These are phyloP conservation scores for Nerophis ophidion DNA, from an alignment of 2,113 vertebrate genomes.

Conservation along the genomic window DNA sequence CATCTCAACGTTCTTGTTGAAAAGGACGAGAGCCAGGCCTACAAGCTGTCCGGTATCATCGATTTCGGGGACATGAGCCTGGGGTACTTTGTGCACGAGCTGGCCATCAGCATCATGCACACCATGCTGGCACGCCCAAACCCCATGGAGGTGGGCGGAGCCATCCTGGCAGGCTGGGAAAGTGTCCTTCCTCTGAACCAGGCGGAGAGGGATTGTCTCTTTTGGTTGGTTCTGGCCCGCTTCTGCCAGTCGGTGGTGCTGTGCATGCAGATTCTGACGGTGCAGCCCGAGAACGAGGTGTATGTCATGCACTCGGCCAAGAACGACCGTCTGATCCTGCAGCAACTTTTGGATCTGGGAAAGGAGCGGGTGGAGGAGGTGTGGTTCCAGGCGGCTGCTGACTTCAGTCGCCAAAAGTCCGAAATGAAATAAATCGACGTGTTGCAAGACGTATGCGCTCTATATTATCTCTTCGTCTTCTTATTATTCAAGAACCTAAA, in stretches of 20 bases:
- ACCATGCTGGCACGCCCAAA: constrained; percentile 83
- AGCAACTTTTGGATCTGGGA: constrained; percentile 70
- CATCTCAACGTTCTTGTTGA: constrained; percentile 84
- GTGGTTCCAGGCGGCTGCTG: constrained; percentile 73
- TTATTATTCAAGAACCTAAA: too few species aligned
- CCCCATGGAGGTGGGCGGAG: constrained; percentile 75
- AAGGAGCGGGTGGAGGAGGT: constrained; percentile 70
- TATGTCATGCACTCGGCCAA: constrained; percentile 79
- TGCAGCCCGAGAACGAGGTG: constrained; percentile 80
- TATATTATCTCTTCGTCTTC: too few species aligned
- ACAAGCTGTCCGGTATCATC: constrained; percentile 82
- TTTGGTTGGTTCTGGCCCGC: constrained; percentile 77
- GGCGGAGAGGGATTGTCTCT: constrained; percentile 75
- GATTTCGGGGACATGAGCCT: constrained; percentile 88
- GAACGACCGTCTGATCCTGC: constrained; percentile 67
- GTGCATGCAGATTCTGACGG: constrained; percentile 10
- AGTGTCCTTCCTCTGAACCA: constrained; percentile 76
- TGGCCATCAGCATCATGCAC: constrained; percentile 82
- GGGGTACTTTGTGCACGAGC: constrained; percentile 83
- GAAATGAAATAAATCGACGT: too few species aligned
- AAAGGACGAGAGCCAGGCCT: constrained; percentile 19
- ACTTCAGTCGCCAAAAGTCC: too few species aligned
- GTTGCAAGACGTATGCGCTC: too few species aligned
- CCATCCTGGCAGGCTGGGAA: constrained; percentile 85
- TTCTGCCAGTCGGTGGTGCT: constrained; percentile 84